These are phyloP conservation scores for Saguinus midas DNA, from an alignment of 2,113 vertebrate species.

Conservation along the genomic window DNA sequence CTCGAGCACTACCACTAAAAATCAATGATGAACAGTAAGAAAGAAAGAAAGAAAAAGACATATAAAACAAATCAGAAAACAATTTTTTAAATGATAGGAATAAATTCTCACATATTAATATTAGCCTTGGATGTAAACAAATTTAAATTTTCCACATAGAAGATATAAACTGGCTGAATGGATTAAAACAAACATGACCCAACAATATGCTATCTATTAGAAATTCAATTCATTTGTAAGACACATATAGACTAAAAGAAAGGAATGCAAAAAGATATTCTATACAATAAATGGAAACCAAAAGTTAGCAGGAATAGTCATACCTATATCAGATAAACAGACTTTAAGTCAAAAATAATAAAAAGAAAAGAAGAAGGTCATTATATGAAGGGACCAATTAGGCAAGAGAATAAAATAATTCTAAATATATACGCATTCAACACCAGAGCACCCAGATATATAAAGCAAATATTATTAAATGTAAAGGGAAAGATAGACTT, in stretches of 20 bases:
- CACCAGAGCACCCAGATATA: background rate
- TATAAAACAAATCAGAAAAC: background rate
- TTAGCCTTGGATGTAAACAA: background rate
- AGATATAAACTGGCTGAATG: background rate
- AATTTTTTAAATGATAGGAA: background rate
- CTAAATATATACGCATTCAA: background rate
- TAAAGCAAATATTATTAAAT: background rate
- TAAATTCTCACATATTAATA: background rate
- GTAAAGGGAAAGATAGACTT: background rate
- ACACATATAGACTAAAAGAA: background rate
- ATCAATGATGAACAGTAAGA: background rate
- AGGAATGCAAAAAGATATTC: background rate
- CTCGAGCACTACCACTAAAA: background rate
- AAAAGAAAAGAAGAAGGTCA: background rate
- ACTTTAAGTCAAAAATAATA: background rate
- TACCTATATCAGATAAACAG: background rate
- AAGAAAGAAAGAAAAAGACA: background rate
- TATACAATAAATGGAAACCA: background rate
- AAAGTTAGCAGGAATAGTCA: background rate
- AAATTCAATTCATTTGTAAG: background rate
- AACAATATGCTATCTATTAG: background rate
- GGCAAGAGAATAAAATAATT: background rate
- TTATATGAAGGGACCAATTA: background rate
- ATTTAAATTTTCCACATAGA: background rate
- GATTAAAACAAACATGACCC: background rate